Conservation (phyloP, 35 echinoderm and acorn worm genomes). For the Lytechinus pictus region DNA sequence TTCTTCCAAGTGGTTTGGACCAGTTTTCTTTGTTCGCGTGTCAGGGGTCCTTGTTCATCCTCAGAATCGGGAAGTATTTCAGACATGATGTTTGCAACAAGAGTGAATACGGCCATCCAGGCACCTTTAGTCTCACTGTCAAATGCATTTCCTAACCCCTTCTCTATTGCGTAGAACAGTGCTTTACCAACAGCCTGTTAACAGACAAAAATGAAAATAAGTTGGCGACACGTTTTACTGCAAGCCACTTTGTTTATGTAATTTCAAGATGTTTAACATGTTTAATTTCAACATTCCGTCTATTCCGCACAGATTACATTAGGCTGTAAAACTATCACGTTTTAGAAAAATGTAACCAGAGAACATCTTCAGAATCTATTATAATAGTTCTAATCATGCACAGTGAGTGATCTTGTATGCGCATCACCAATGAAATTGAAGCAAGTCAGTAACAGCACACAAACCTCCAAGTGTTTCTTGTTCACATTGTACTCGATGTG, state of each 20-base stretch:
- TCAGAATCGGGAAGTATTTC: constrained; percentile 8
- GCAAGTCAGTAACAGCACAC: neutral
- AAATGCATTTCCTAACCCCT: neutral
- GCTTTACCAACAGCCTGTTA: neutral
- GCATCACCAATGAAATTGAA: neutral
- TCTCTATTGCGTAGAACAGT: neutral
- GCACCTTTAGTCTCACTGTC: neutral
- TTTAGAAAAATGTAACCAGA: too few relatives aligned
- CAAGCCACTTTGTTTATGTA: too few relatives aligned
- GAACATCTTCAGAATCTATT: too few relatives aligned
- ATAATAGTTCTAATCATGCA: too few relatives aligned
- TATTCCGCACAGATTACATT: too few relatives aligned
- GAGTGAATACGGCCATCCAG: constrained; percentile 14
- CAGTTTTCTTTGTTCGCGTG: constrained; percentile 53
- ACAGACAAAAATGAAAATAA: too few relatives aligned
- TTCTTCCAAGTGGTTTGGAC: constrained; percentile 56
- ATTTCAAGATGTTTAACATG: too few relatives aligned
- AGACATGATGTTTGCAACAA: constrained; percentile 32
- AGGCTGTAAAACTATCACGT: too few relatives aligned
- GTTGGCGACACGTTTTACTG: too few relatives aligned
- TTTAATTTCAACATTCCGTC: too few relatives aligned
- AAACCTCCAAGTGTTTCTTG: constrained; percentile 53
- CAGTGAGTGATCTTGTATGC: neutral
- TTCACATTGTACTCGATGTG: constrained; percentile 54
- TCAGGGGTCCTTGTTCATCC: constrained; percentile 32